Evolutionary conservation across 1,140 invertebrate species (phyloP), one percentile per base, ranked within the genome.

Genomic region (Aphidius gifuensis): DNA sequence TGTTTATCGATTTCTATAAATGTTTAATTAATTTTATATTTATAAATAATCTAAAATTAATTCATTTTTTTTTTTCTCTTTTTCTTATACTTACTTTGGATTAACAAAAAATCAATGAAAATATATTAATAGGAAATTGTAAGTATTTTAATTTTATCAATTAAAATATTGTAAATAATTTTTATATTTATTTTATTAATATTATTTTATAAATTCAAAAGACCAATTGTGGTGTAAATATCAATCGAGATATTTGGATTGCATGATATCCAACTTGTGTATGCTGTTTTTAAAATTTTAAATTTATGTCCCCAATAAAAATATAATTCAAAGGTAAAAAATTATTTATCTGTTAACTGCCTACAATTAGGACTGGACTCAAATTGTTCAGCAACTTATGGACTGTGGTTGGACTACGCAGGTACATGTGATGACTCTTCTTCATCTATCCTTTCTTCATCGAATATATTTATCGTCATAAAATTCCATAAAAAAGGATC

Each of bases 381-480:
- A 90, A 84, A 82, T 90, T 84, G 87, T 89, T 78, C 88, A 89
- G 82, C 88, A 87, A 80, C 87, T 90, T 77, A 84, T 89, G 82
- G 88, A 90, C 82, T 87, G 87, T 73, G 88, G 87, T 83, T 87
- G 88, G 86, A 88, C 85, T 81, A 86, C 87, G 73, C 86, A 89
- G 83, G 85, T 89, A 78, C 87, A 90, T 86, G 87, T 89, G 84
- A 86, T 81, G 76, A 76, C 70, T 72, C 23, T 43, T 47, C 40
- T 23, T 32, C 44, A 53, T 23, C 32, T 9, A 42, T 57, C 23
- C 32, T 9, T 32, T 4, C 23, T 32, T 32, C 23, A 32, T 32
- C 23, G 4, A 32, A 32, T 32, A 32, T 32, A 32, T 32, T 32
- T 32, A 32, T 32, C 2, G 23, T 4, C 23, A 32, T 32, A 32